phyloP scores from a whole-genome alignment of 2,797 vertebrate genomes.

The Sebastes nivosus region DNA sequence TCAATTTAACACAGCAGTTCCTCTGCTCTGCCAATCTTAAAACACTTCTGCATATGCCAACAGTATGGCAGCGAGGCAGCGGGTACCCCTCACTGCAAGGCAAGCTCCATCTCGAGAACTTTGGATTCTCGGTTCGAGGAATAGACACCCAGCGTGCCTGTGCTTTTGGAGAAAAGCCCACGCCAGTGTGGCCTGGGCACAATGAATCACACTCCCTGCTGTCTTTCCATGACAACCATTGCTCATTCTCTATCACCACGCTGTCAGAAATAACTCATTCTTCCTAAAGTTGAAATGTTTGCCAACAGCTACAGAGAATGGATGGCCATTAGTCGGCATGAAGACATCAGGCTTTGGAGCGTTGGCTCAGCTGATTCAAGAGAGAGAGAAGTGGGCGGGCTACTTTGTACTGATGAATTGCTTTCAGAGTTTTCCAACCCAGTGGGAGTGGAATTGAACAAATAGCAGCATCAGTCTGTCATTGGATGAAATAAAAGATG shows the following conservation, averaged over 20 bases:
- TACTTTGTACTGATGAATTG: constrained; percentile 51
- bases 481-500: constrained; percentile 32
- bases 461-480: constrained; percentile 42
- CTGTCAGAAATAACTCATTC: constrained; percentile 45
- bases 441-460: constrained; percentile 40
- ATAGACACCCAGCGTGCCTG: background rate
- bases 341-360: constrained; percentile 42
- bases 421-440: constrained; percentile 24
- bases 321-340: constrained; percentile 40
- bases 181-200: constrained; percentile 9
- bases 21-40: background rate
- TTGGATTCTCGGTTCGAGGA: background rate
- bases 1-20: background rate
- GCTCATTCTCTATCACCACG: constrained; percentile 39
- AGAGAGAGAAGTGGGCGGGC: constrained; percentile 20
- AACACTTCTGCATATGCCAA: background rate
- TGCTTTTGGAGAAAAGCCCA: constrained; percentile 9
- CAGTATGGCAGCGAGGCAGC: background rate
- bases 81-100: background rate
- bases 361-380: constrained; percentile 49
- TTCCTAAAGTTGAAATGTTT: constrained; percentile 45
- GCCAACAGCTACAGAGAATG: constrained; percentile 36
- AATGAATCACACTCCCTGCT: constrained; percentile 52
- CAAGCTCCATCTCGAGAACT: background rate
- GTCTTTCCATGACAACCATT: constrained; percentile 56